Evolutionary conservation across 2,888 invertebrate genomes (phyloP).

Genomic region (Cryptus viduatorius): DNA sequence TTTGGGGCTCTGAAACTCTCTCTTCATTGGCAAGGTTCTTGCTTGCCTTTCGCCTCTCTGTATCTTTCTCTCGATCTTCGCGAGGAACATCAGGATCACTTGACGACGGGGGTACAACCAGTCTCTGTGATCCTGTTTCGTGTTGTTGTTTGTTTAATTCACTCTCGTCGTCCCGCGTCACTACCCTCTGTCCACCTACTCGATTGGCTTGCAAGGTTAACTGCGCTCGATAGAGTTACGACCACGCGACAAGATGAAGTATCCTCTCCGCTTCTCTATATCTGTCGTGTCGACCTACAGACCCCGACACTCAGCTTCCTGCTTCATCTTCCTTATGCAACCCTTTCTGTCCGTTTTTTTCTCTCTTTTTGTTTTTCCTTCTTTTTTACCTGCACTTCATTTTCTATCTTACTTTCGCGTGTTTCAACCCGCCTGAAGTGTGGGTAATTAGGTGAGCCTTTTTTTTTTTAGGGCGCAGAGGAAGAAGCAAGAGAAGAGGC

Average conservation of each 20-base stretch:
- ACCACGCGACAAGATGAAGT: constrained; percentile 36
- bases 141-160: constrained; percentile 65
- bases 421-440: constrained; percentile 45
- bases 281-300: constrained; percentile 44
- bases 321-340: neutral
- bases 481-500: constrained; percentile 49
- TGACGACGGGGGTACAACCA: constrained; percentile 40
- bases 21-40: neutral
- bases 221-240: constrained; percentile 55
- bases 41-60: no score
- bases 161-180: constrained; percentile 42
- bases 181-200: constrained; percentile 29
- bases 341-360: constrained; percentile 21
- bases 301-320: constrained; percentile 40
- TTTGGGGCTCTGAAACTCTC: constrained; percentile 14
- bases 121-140: constrained; percentile 62
- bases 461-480: constrained; percentile 57
- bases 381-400: constrained; percentile 2
- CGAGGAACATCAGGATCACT: constrained; percentile 35
- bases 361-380: constrained; percentile 12
- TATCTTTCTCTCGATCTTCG: no score
- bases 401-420: constrained; percentile 6
- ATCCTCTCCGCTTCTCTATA: constrained; percentile 28
- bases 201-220: constrained; percentile 60
- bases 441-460: constrained; percentile 65